Evolutionary conservation across 1,140 invertebrate species (phyloP), one percentile per base, ranked within the genome.

Genomic region (Probaryconus sp.): DNA sequence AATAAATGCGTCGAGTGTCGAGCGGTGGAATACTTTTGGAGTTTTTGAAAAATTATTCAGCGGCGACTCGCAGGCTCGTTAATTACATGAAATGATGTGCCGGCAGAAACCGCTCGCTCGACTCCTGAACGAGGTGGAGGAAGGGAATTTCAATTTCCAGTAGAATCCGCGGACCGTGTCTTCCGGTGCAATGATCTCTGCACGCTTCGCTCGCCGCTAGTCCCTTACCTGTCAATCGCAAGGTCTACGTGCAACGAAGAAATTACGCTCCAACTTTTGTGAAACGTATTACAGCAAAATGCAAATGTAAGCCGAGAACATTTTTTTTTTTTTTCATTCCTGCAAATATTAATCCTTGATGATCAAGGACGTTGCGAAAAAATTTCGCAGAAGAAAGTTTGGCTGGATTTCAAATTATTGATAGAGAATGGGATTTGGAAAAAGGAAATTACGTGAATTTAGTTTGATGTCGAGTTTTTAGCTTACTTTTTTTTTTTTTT

Each of bases 171-270:
- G 79, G 79, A 85, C 71, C 83, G 83, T 85, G 76, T 73, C 84
- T 85, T 87, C 85, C 84, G 83, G 84, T 87, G 79, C 82, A 81
- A 79, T 78, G 82, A 83, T 83, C 82, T 80, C 55, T 78, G 50
- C 67, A 50, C 58, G 61, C 71, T 67, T 65, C 42, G 63, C 26
- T 71, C 75, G 40, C 61, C 40, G 24, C 50, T 30, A 50, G 53
- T 53, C 26, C 14, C 61, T 51, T 42, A 35, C 42, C 67, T 63
- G 68, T 70, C 55, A 75, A 63, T 72, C 55, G 40, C 11, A 20
- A 50, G 5, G 16, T 24, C 31, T 10, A 47, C 43, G 11, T 30
- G 3, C 14, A n/a, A 21, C 2, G 1, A 9, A 24, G 3, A 16
- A 18, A 40, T 17, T 40, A 9, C 13, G 3, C 18, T 40, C 38